Conservation (phyloP, 2,888 invertebrate genomes). For the Saturnia pavonia region DNA sequence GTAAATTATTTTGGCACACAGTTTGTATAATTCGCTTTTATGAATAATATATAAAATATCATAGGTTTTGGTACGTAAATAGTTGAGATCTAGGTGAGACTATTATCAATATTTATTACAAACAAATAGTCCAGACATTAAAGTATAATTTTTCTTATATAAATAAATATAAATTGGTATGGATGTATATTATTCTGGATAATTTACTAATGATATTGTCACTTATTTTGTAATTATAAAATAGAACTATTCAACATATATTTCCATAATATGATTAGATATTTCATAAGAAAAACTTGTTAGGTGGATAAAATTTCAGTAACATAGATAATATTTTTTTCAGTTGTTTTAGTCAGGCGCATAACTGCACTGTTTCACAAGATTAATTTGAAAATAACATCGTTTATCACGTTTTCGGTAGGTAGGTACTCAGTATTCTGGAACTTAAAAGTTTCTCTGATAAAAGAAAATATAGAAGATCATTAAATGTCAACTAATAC, state of each 20-base stretch:
- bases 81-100: not conserved
- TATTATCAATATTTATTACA: not conserved
- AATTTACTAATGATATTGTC: conserved; percentile 45
- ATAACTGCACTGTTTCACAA: conserved; percentile 38
- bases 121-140: not conserved
- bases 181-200: conserved; percentile 21
- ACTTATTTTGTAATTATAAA: conserved; percentile 44
- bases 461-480: not conserved
- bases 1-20: conserved; percentile 70
- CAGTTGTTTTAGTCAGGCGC: conserved; percentile 35
- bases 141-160: not conserved
- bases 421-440: not conserved
- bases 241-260: conserved; percentile 53
- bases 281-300: conserved; percentile 2
- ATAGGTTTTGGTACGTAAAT: not conserved
- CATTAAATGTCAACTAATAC: not conserved
- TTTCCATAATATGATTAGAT: conserved; percentile 18
- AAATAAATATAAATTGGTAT: not conserved
- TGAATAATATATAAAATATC: not conserved
- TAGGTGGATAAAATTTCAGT: conserved; percentile 8
- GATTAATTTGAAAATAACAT: conserved; percentile 13
- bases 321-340: conserved; percentile 17
- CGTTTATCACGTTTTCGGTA: not conserved
- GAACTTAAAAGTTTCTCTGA: not conserved
- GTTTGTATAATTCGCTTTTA: conserved; percentile 31